A percentile compares a stretch with the other conserved stretches of the same genome.
Evolutionary conservation across 2,113 vertebrate species (phyloP).

Genomic region (Calyptommatus sinebrachiatus): DNA sequence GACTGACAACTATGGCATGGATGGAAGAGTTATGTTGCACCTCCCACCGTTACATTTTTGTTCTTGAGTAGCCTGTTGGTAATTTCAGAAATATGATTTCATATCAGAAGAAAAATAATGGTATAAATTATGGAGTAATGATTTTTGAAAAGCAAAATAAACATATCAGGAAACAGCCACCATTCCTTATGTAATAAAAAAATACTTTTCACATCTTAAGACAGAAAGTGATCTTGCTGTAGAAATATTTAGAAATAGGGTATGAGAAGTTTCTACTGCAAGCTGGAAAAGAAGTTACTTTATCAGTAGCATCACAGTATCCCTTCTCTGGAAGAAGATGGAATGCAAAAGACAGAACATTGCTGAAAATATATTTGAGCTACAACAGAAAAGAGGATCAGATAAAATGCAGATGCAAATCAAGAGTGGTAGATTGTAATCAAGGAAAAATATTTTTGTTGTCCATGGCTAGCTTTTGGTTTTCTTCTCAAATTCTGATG

Average conservation of each 20-base stretch:
- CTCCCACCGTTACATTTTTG: constrained; percentile 20
- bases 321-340: too few relatives aligned
- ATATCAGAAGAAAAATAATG: constrained; percentile 22
- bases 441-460: background rate
- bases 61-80: constrained; percentile 4
- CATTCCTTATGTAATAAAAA: constrained; percentile 15
- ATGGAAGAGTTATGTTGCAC: constrained; percentile 20
- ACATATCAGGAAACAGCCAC: constrained; percentile 16
- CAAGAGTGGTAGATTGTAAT: constrained; percentile 16
- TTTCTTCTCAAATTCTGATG: constrained; percentile 22
- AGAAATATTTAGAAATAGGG: background rate
- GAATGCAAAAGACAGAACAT: background rate
- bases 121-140: constrained; percentile 6
- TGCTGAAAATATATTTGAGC: background rate
- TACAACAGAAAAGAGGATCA: background rate
- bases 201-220: constrained; percentile 28
- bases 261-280: background rate
- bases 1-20: constrained; percentile 35
- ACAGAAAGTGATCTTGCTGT: background rate
- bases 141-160: constrained; percentile 28
- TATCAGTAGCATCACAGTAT: background rate
- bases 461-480: background rate
- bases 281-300: background rate
- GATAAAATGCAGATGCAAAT: background rate
- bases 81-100: constrained; percentile 1